Evolutionary conservation across 2,113 vertebrate species (phyloP), one percentile per base, ranked within the genome.

Genomic region (Mus musculus): DNA sequence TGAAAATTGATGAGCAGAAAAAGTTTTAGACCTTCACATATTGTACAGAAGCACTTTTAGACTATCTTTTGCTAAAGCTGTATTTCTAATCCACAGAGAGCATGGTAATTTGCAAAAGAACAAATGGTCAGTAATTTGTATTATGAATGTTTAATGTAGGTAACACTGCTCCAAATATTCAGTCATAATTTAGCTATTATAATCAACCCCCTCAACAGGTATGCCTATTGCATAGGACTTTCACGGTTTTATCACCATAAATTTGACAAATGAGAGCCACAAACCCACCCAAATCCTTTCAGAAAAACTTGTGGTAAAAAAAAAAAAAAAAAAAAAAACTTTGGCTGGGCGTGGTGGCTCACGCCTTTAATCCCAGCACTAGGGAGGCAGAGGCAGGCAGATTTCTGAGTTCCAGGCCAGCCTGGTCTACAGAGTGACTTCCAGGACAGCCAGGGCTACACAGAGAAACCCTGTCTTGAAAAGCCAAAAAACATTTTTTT

Each of bases 251-350:
- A 33, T 3, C 85, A 75, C 42, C 54, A 88, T 30, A 93, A 61
- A 90, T 95, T 93, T 75, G 6, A 0, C 42, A 96, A 67, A 97
- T 78, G 0, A 90, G 24, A 85, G 75, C 4, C 1, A 16, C 46
- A 95, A 90, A 73, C 9, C 84, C 2, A 88, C 93, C 92, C 36
- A 4, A 61, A 89, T 76, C 59, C 3, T 95, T 77, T 91, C 42
- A 88, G 76, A 3, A 97, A 97, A 96, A 97, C 5, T 63, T 52
- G 67, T 94, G 94, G 87, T 88, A 63, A 94, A 82, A 36, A 54
- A 28, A 73, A 28, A 73, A 97, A 93, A 96, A 96, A 97, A 88
- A n/a, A n/a, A n/a, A n/a, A n/a, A n/a, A n/a, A n/a, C n/a, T n/a
- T n/a, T n/a, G n/a, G n/a, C n/a, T n/a, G n/a, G n/a, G n/a, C n/a